Evolutionary conservation across 2,797 vertebrate genomes (phyloP).

Genomic region (Austrolebias charrua): DNA sequence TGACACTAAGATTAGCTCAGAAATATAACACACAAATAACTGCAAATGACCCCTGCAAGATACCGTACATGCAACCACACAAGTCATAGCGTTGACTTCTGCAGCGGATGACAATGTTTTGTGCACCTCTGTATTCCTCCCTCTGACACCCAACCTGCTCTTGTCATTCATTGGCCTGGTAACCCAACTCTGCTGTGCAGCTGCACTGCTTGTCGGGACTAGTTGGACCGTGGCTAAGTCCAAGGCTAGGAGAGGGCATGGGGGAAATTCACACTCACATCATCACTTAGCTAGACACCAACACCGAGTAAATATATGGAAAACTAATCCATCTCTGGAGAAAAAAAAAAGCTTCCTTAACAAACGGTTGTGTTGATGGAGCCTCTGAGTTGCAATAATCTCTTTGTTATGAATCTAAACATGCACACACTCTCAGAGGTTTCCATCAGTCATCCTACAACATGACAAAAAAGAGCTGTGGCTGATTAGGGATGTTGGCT

Average conservation of each 20-base stretch:
- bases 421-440: constrained; percentile 44
- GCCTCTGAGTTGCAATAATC: constrained; percentile 34
- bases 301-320: constrained; percentile 38
- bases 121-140: constrained; percentile 68
- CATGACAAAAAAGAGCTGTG: constrained; percentile 67
- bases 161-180: constrained; percentile 84
- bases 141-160: constrained; percentile 82
- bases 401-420: constrained; percentile 52
- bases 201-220: constrained; percentile 77
- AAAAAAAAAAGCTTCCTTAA: constrained; percentile 16
- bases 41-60: constrained; percentile 18
- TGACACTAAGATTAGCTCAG: constrained; percentile 66
- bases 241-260: constrained; percentile 51
- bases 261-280: constrained; percentile 52
- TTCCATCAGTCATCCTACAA: constrained; percentile 58
- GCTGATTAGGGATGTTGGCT: constrained; percentile 61
- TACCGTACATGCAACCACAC: constrained; percentile 24
- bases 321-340: constrained; percentile 32
- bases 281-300: constrained; percentile 48
- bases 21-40: constrained; percentile 45
- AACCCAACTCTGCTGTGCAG: constrained; percentile 83
- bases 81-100: constrained; percentile 35
- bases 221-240: constrained; percentile 56
- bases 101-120: constrained; percentile 59
- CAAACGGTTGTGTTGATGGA: constrained; percentile 20